phyloP scores from a whole-genome alignment of 2,888 invertebrate genomes.

The Limenitis camilla region DNA sequence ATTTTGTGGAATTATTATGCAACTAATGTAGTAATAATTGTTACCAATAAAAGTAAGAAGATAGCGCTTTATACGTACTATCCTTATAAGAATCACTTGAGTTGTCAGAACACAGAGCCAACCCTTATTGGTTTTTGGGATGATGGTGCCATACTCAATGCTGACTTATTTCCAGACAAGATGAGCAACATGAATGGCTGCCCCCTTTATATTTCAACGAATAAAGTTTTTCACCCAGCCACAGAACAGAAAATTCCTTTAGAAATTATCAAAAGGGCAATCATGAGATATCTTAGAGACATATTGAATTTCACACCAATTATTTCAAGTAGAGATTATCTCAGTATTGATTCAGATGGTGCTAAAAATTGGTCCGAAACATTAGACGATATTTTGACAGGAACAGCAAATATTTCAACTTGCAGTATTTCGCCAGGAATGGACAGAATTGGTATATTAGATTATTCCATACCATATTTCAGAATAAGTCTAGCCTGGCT shows the following conservation, averaged over 20 bases:
- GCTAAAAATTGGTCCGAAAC: conserved; percentile 54
- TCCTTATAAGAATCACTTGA: conserved; percentile 44
- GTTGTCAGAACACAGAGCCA: conserved; percentile 45
- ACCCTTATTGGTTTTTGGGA: conserved; percentile 38
- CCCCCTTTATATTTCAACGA: conserved; percentile 53
- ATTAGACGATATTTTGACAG: conserved; percentile 47
- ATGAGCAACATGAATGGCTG: conserved; percentile 51
- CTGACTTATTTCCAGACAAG: conserved; percentile 44
- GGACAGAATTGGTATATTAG: conserved; percentile 42
- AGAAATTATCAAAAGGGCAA: conserved; percentile 44
- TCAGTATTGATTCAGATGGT: conserved; percentile 48
- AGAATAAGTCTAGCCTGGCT: conserved; percentile 51
- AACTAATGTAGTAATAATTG: conserved; percentile 40
- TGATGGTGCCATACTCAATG: conserved; percentile 21
- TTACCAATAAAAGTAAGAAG: conserved; percentile 29
- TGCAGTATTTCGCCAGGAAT: conserved; percentile 48
- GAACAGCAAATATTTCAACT: conserved; percentile 49
- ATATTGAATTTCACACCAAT: conserved; percentile 54
- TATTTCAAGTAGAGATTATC: conserved; percentile 43
- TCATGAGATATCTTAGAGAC: conserved; percentile 41
- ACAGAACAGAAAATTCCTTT: conserved; percentile 45
- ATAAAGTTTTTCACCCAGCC: conserved; percentile 43
- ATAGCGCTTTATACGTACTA: conserved; percentile 43
- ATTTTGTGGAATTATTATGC: conserved; percentile 47
- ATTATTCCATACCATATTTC: conserved; percentile 51